phyloP scores from a whole-genome alignment of 2,888 invertebrate genomes.

The Lymantria dispar region DNA sequence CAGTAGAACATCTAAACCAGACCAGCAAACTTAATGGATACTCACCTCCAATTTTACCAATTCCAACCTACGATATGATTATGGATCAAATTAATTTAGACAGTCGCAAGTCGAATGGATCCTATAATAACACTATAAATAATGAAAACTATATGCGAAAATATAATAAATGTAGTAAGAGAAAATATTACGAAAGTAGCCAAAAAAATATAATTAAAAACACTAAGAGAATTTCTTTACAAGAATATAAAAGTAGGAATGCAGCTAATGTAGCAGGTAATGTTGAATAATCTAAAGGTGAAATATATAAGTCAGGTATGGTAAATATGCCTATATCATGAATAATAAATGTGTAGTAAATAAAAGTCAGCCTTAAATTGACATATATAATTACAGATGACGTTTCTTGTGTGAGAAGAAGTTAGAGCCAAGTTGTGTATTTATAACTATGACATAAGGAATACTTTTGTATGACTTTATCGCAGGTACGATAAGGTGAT shows the following conservation, averaged over 20 bases:
- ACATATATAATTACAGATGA: too few species aligned
- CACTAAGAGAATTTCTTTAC: slow-evolving; percentile 47
- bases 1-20: neutral
- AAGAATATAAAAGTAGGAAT: slow-evolving; percentile 47
- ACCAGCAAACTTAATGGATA: slow-evolving; percentile 31
- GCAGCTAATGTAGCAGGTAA: neutral
- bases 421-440: too few species aligned
- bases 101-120: neutral
- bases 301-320: too few species aligned
- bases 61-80: slow-evolving; percentile 46
- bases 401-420: too few species aligned
- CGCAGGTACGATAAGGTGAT: too few species aligned
- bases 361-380: too few species aligned
- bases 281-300: neutral
- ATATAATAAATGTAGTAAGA: neutral
- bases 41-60: slow-evolving; percentile 60
- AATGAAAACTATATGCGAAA: neutral
- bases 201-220: slow-evolving; percentile 2
- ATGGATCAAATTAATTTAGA: slow-evolving; percentile 4
- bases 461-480: too few species aligned
- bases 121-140: neutral
- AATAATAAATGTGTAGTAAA: too few species aligned
- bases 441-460: too few species aligned
- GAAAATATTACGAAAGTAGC: neutral
- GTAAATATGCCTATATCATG: too few species aligned